Evolutionary conservation across 2,888 invertebrate species (phyloP).

Genomic region (Tricholauxania praeusta): DNA sequence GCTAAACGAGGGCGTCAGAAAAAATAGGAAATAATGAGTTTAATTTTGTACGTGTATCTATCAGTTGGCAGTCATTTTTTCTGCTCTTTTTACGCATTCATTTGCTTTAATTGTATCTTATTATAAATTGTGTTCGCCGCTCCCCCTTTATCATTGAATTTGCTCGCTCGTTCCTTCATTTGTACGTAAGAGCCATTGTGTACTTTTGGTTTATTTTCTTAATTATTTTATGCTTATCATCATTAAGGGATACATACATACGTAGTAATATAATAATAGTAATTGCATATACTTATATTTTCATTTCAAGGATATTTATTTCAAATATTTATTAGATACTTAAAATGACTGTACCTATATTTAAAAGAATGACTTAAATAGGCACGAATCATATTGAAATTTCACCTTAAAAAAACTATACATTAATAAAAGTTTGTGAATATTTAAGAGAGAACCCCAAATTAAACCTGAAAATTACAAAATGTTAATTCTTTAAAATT

Average conservation of each 20-base stretch:
- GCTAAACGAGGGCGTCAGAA: background rate
- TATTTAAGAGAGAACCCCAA: too few species aligned
- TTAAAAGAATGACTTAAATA: too few species aligned
- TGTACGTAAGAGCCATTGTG: background rate
- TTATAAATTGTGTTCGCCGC: slow-evolving; percentile 45
- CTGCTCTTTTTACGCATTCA: slow-evolving; percentile 43
- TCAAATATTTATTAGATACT: too few species aligned
- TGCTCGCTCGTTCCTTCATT: background rate
- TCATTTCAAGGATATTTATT: too few species aligned
- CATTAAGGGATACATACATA: background rate
- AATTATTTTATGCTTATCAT: slow-evolving; percentile 32
- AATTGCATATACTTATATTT: too few species aligned
- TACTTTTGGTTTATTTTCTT: slow-evolving; percentile 20
- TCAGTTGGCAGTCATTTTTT: slow-evolving; percentile 10
- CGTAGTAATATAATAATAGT: too few species aligned
- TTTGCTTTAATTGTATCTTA: slow-evolving; percentile 54
- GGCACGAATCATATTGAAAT: too few species aligned
- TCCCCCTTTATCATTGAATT: slow-evolving; percentile 3
- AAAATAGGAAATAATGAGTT: slow-evolving; percentile 28
- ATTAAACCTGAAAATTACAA: too few species aligned
- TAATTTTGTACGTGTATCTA: slow-evolving; percentile 24
- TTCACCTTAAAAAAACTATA: too few species aligned
- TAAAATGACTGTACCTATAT: too few species aligned
- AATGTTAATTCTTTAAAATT: too few species aligned
- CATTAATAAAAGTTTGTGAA: too few species aligned